Evolutionary conservation across 2,113 vertebrate species (phyloP).

Genomic region (Danio rerio): GRCz12tu NC_133195.1:31379501-31380000

Average conservation of each 20-base stretch:
- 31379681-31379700: neutral
- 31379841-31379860: neutral
- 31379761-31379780: neutral
- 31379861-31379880: neutral
- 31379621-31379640: neutral
- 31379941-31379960: neutral
- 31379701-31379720: neutral
- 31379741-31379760: neutral
- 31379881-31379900: neutral
- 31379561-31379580: neutral
- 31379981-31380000: neutral
- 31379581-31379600: too few species aligned
- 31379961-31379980: neutral
- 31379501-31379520: too few species aligned
- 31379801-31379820: neutral
- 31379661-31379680: neutral
- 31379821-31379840: neutral
- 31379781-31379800: neutral
- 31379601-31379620: neutral
- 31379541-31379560: neutral
- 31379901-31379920: neutral
- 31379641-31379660: neutral
- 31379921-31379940: neutral
- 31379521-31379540: neutral
- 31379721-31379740: neutral